These are phyloP conservation scores for Strigamia maritima DNA, from an alignment of 2,888 invertebrate genomes.

Conservation along the genomic window DNA sequence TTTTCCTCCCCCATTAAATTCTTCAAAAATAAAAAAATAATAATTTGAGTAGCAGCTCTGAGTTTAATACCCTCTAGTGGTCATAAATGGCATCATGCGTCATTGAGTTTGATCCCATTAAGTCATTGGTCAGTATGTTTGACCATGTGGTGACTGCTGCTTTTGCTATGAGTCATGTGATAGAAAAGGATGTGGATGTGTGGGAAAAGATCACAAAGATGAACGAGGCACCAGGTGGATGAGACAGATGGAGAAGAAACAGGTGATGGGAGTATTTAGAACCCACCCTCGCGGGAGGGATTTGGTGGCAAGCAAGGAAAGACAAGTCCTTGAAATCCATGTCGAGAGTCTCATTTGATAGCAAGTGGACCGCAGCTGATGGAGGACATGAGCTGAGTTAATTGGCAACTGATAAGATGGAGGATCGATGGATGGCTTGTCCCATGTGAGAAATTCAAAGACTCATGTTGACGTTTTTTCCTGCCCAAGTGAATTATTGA, in stretches of 20 bases:
- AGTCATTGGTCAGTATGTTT: slow-evolving; percentile 22
- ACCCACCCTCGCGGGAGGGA: slow-evolving; percentile 3
- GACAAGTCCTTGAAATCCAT: slow-evolving; percentile 24
- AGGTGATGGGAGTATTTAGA: slow-evolving; percentile 11
- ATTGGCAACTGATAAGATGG: slow-evolving; percentile 30
- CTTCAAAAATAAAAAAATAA: not conserved
- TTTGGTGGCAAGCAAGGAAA: not conserved
- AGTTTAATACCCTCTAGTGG: slow-evolving; percentile 5
- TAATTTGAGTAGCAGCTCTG: not conserved
- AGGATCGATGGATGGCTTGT: not conserved
- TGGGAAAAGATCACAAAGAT: not conserved
- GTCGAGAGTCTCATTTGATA: slow-evolving; percentile 14
- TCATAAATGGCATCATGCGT: slow-evolving; percentile 8
- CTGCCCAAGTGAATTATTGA: not conserved
- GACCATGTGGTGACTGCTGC: not conserved
- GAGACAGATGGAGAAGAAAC: slow-evolving; percentile 24
- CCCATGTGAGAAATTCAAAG: slow-evolving; percentile 7
- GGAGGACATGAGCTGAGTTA: slow-evolving; percentile 30
- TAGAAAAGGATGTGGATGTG: not conserved
- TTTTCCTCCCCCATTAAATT: not conserved
- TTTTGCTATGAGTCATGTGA: not conserved
- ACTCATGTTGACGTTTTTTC: not conserved
- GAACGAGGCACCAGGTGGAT: slow-evolving; percentile 17
- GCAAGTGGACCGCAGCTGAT: slow-evolving; percentile 32
- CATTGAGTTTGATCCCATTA: slow-evolving; percentile 28